Base-by-base conservation (phyloP, 2,888 invertebrate genomes). In the Geophilus truncorum region DNA sequence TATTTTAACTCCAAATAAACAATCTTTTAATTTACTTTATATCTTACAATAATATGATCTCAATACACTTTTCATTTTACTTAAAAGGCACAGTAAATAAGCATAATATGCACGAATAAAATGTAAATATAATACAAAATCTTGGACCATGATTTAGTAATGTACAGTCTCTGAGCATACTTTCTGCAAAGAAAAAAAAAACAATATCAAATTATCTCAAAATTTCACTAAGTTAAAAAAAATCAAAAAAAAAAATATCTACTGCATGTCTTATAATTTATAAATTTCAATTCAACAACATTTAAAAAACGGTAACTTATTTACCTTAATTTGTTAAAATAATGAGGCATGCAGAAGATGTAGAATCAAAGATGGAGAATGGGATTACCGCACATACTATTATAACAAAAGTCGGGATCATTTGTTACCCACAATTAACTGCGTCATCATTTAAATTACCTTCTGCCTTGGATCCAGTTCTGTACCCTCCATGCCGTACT, bases 311-410 rank as follows among this genome's bases (percentile, higher is more conserved):
- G 4, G 4, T 32, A 32, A 25, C 12, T 70, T 70, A 25, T 23
- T 70, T 70, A 28, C 70, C 28, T 51, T 51, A 18, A 51, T 18
- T 51, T 51, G 51, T 51, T 51, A 21, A 21, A 51, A 51, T 28
- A 15, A 3, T 70, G 70, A 70, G 70, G 70, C 70, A 70, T 70
- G 70, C 70, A 70, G 70, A 70, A 70, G 70, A 70, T 28, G 10
- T 25, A 70, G 25, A 70, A 70, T 70, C 70, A 70, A n/a, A 70
- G 25, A n/a, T 70, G 70, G 28, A 70, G 70, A 70, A 70, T 70
- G 23, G 70, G 70, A 23, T 70, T 70, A 70, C 70, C 70, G 28
- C 70, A 28, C 70, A 70, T 70, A 70, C 70, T 70, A 70, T 12
- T 12, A 28, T 70, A 23, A 70, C 2, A 70, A 70, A 70, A 70